These are phyloP conservation scores for Meriones psammophilus DNA, from an alignment of 2,797 vertebrate species.

Conservation along the genomic window DNA sequence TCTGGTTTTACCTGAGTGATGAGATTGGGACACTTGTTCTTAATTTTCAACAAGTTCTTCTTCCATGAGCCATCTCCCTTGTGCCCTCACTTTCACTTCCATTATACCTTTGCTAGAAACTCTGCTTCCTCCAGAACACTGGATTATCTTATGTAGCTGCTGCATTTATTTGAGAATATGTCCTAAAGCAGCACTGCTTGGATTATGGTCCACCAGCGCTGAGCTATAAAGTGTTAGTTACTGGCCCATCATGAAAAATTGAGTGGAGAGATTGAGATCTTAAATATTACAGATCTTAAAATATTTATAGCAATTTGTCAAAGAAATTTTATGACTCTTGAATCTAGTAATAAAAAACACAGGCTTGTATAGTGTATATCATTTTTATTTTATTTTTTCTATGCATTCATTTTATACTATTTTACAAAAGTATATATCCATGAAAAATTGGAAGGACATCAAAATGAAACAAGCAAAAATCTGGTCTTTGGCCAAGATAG, in stretches of 20 bases:
- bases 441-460: conserved; percentile 73
- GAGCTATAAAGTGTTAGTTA: conserved; percentile 62
- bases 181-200: conserved; percentile 31
- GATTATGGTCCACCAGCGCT: conserved; percentile 34
- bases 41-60: not conserved
- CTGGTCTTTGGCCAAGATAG: not conserved
- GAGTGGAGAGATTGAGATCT: conserved; percentile 61
- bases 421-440: conserved; percentile 73
- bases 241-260: conserved; percentile 58
- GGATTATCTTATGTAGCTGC: conserved; percentile 16
- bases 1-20: not conserved
- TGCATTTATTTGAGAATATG: not conserved
- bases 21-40: fast-evolving
- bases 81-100: not conserved
- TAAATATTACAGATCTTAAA: no score
- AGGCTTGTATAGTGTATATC: conserved; percentile 42
- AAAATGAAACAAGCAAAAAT: conserved; percentile 64
- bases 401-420: conserved; percentile 67
- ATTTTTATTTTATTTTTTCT: conserved; percentile 79
- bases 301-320: conserved; percentile 75
- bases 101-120: not conserved
- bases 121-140: not conserved
- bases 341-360: conserved; percentile 68
- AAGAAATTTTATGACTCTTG: conserved; percentile 75
- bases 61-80: not conserved